Evolutionary conservation across 2,113 vertebrate species (phyloP), one percentile per base, ranked within the genome.

Genomic region (Ameiurus melas): DNA sequence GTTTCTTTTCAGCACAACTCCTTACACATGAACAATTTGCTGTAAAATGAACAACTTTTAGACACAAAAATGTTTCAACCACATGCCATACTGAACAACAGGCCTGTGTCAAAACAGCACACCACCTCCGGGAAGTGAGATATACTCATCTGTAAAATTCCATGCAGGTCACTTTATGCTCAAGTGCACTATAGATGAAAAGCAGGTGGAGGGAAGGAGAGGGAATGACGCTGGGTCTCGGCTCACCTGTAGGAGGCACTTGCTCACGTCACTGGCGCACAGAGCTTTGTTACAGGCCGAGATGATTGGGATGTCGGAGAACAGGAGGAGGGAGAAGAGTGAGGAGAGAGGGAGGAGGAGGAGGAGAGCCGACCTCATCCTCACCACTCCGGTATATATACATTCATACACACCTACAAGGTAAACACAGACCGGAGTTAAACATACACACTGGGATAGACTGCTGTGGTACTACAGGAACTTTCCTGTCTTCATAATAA

Each of bases 181-280:
- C 5, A 22, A 22, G 19, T 3, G 25, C 25, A 64, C 22, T 9
- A 64, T 7, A 27, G 60, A 64, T 8, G 55, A 62, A 60, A 60
- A 57, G 30, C 4, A 57, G 47, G 43, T 33, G 70, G 20, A 25
- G 33, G 25, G 2, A 19, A 27, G 75, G 53, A 39, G 25, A 33
- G 5, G 33, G 33, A 19, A 36, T 5, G 53, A 12, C 51, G 2
- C 19, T n/a, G 53, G 79, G 5, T 68, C 66, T 53, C n/a, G 14
- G 22, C 66, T 2, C 94, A 99, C 98, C 98, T 99, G 98, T 90
- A 99, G 97, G 87, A 99, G 96, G 92, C 98, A 99, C 93, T 99
- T 99, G 95, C 98, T 99, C 94, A 99, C 98, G 22, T 99, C 98
- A 9, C 98, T 99, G 55, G 98, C 98, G 70, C 98, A 99, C 19